Evolutionary conservation across 2,888 invertebrate species (phyloP).

Genomic region (Perithous albicinctus): DNA sequence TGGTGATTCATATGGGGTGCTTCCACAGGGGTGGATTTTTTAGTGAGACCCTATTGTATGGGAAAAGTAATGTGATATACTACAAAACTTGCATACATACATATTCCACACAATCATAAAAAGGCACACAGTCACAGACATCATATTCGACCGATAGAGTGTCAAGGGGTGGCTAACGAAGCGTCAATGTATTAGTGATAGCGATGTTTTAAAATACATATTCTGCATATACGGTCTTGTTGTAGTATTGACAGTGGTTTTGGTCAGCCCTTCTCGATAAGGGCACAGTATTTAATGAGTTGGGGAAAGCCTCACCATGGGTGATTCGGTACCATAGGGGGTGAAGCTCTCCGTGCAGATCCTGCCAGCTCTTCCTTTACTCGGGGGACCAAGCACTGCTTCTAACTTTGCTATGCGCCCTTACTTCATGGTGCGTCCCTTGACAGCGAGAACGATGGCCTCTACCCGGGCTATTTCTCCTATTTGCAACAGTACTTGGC

Average conservation of each 20-base stretch:
- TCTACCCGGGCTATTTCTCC: slow-evolving; percentile 64
- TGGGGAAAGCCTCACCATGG: slow-evolving; percentile 75
- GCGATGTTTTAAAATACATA: slow-evolving; percentile 82
- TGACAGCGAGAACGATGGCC: slow-evolving; percentile 41
- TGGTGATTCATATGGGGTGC: slow-evolving; percentile 76
- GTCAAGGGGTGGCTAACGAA: slow-evolving; percentile 76
- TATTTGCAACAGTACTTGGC: slow-evolving; percentile 74
- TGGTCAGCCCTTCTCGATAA: slow-evolving; percentile 73
- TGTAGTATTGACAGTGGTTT: slow-evolving; percentile 36
- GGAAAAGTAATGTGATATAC: slow-evolving; percentile 80
- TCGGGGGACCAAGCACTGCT: slow-evolving; percentile 77
- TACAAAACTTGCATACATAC: slow-evolving; percentile 31
- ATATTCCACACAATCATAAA: slow-evolving; percentile 40
- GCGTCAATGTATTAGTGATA: slow-evolving; percentile 79
- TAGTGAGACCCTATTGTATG: slow-evolving; percentile 76
- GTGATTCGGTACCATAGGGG: slow-evolving; percentile 70
- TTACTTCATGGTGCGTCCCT: slow-evolving; percentile 33
- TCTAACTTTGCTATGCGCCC: slow-evolving; percentile 72
- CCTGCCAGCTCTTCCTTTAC: slow-evolving; percentile 69
- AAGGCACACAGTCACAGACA: slow-evolving; percentile 31
- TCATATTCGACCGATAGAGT: slow-evolving; percentile 24
- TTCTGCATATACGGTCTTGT: slow-evolving; percentile 78
- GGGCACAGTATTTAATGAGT: slow-evolving; percentile 82
- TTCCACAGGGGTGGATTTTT: slow-evolving; percentile 52
- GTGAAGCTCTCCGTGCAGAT: slow-evolving; percentile 70